Percentiles rank a stretch among this genome's conserved stretches.
These are phyloP conservation scores for Graptemys geographica DNA, from an alignment of 2,797 vertebrate species.

Conservation along the genomic window DNA sequence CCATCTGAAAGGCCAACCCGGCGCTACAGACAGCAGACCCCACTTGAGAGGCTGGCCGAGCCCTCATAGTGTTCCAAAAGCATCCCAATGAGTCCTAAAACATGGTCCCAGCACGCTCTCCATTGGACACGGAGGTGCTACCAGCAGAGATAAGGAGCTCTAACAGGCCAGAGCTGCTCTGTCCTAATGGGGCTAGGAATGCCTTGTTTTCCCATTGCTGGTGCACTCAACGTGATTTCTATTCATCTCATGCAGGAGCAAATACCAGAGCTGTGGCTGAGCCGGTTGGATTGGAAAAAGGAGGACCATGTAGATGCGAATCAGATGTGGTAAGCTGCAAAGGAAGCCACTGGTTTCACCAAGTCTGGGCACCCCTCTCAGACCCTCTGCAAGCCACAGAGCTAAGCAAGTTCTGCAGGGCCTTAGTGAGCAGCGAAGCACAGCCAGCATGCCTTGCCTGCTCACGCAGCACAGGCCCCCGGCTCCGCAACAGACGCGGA, in stretches of 20 bases:
- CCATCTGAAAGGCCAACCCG: not conserved
- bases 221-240: fast-evolving
- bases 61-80: not conserved
- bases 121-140: not conserved
- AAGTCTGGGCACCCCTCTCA: not conserved
- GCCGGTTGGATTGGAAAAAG: not conserved
- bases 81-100: not conserved
- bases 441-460: not conserved
- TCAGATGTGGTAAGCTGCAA: fast-evolving
- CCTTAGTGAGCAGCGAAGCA: not conserved
- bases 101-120: not conserved
- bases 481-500: not conserved
- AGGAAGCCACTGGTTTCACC: not conserved
- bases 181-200: not conserved
- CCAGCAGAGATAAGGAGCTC: not conserved
- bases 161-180: not conserved
- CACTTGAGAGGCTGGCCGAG: fast-evolving
- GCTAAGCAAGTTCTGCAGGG: not conserved
- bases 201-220: not conserved
- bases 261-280: not conserved
- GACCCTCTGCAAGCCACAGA: not conserved
- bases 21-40: not conserved
- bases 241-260: not conserved
- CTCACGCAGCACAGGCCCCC: fast-evolving
- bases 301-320: not conserved